Percentiles rank a stretch among this genome's conserved stretches.
Conservation (phyloP, 2,888 invertebrate genomes). For the Andrena bucephala region DNA sequence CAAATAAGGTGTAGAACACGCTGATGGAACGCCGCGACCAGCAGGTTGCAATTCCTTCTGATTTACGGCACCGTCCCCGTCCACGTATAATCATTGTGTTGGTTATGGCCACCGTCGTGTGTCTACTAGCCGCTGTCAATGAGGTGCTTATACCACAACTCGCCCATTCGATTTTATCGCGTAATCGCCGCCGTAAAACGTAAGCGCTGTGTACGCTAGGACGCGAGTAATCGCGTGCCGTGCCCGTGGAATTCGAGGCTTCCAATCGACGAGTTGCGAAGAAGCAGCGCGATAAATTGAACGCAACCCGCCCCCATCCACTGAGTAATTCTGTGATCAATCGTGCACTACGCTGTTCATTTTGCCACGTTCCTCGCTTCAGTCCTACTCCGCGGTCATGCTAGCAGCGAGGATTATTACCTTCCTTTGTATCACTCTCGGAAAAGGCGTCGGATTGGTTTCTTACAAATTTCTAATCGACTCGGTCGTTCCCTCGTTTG, state of each 20-base stretch:
- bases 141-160: conserved; percentile 63
- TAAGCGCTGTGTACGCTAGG: conserved; percentile 1
- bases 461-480: no score
- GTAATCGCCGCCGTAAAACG: conserved; percentile 27
- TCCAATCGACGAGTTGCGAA: conserved; percentile 1
- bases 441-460: no score
- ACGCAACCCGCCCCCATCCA: background rate
- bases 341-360: no score
- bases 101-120: conserved; percentile 40
- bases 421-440: no score
- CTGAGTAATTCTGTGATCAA: background rate
- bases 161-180: conserved; percentile 55
- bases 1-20: conserved; percentile 37
- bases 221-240: conserved; percentile 46
- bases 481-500: no score
- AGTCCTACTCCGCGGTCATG: background rate
- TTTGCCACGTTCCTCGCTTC: background rate
- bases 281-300: background rate
- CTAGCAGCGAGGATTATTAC: no score
- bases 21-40: conserved; percentile 34
- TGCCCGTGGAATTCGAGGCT: background rate
- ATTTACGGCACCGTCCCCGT: conserved; percentile 58
- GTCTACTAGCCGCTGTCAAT: conserved; percentile 62
- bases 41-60: conserved; percentile 58
- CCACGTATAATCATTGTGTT: conserved; percentile 63